Evolutionary conservation across 2,797 vertebrate species (phyloP).

Genomic region (Phalloptychus januarius): DNA sequence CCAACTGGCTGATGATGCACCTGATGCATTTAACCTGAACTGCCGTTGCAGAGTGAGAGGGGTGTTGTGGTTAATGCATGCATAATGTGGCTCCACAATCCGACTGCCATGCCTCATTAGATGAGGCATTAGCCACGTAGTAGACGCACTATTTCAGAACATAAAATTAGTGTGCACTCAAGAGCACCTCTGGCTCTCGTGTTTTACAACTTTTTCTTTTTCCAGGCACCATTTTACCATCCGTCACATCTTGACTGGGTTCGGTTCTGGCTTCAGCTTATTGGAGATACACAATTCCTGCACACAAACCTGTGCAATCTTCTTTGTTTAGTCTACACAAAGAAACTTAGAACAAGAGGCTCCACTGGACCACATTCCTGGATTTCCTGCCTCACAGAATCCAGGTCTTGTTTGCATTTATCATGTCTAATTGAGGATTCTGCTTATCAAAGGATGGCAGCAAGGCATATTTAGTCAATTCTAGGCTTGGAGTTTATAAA

Average conservation of each 20-base stretch:
- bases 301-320: not conserved
- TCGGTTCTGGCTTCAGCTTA: not conserved
- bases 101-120: slow-evolving; percentile 38
- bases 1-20: slow-evolving; percentile 40
- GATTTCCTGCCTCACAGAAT: slow-evolving; percentile 8
- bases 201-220: not conserved
- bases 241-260: not conserved
- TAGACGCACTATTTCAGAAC: slow-evolving; percentile 15
- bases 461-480: slow-evolving; percentile 16
- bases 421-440: slow-evolving; percentile 19
- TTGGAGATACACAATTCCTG: not conserved
- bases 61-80: slow-evolving; percentile 5
- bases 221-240: not conserved
- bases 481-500: slow-evolving; percentile 6
- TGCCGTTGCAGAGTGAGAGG: not conserved
- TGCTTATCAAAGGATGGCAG: slow-evolving; percentile 10
- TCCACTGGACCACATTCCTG: slow-evolving; percentile 14
- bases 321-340: slow-evolving; percentile 14
- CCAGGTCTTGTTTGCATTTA: slow-evolving; percentile 8
- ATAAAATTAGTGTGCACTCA: slow-evolving; percentile 6
- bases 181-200: slow-evolving; percentile 16
- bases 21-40: slow-evolving; percentile 56
- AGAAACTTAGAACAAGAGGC: slow-evolving; percentile 33
- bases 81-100: slow-evolving; percentile 51
- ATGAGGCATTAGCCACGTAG: slow-evolving; percentile 17